These are phyloP conservation scores for Botrylloides violaceus DNA, from an alignment of 23 tunicate species.

Conservation along the genomic window DNA sequence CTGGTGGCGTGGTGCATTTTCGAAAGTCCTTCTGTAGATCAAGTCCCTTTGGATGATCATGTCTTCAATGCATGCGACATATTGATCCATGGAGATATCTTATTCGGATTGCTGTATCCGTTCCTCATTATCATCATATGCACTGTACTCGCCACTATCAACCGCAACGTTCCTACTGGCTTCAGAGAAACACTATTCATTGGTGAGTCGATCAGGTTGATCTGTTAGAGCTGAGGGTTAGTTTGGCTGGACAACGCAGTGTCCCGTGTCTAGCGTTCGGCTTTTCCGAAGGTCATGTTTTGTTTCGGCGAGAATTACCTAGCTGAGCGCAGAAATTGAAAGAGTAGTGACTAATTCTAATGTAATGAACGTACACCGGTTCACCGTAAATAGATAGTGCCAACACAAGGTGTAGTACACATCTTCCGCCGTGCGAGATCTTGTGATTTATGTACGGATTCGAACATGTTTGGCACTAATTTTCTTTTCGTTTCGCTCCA, in stretches of 20 bases:
- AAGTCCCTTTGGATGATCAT: constrained; percentile 1
- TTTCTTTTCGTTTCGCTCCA: not conserved
- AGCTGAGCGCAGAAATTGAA: no score
- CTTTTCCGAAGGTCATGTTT: no score
- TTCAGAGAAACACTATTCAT: constrained; percentile 42
- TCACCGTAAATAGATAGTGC: no score
- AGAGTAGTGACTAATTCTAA: no score
- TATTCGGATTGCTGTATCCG: constrained; percentile 46
- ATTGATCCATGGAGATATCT: constrained; percentile 3
- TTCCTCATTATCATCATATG: constrained; percentile 30
- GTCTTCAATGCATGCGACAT: constrained; percentile 36
- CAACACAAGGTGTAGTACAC: no score
- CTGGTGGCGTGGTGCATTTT: constrained; percentile 39
- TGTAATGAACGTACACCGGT: no score
- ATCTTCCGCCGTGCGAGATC: no score
- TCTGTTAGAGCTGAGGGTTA: no score
- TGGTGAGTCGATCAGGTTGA: constrained; percentile 19
- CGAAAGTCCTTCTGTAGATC: constrained; percentile 11
- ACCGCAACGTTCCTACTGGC: constrained; percentile 55
- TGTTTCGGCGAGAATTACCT: no score
- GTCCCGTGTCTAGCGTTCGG: no score
- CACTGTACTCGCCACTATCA: constrained; percentile 48
- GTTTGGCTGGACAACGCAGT: no score
- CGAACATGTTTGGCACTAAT: not conserved
- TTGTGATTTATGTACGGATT: no score